These are phyloP conservation scores for Eurystomus gularis DNA, from an alignment of 2,113 vertebrate genomes.

Conservation along the genomic window DNA sequence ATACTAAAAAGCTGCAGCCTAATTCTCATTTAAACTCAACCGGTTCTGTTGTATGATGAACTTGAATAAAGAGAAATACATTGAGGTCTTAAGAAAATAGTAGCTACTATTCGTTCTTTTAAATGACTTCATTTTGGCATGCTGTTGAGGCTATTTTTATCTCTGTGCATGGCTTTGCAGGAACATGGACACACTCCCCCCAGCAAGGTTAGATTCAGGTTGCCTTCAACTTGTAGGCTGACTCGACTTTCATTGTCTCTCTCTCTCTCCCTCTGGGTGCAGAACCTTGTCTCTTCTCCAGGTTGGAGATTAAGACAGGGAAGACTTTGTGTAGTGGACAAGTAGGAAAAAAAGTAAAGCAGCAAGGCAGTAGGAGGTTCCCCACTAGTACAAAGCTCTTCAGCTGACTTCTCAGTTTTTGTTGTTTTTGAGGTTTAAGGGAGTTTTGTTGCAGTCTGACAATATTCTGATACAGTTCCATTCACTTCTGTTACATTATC, in stretches of 20 bases:
- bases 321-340: background rate
- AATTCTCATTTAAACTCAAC: background rate
- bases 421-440: background rate
- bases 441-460: rapidly evolving
- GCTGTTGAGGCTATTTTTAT: background rate
- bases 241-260: background rate
- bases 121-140: background rate
- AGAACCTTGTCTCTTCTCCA: background rate
- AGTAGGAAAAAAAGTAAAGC: background rate
- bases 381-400: background rate
- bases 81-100: background rate
- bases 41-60: background rate
- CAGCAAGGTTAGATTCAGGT: background rate
- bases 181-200: background rate
- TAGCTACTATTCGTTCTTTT: background rate
- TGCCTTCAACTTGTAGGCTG: background rate
- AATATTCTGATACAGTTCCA: background rate
- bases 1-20: background rate
- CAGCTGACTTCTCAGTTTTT: background rate
- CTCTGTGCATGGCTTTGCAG: background rate
- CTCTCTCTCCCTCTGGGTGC: background rate
- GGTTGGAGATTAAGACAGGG: background rate
- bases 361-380: background rate
- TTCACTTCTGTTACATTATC: background rate
- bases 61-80: background rate